Evolutionary conservation across 2,113 vertebrate genomes (phyloP).

Genomic region (Hepsetus odoe): DNA sequence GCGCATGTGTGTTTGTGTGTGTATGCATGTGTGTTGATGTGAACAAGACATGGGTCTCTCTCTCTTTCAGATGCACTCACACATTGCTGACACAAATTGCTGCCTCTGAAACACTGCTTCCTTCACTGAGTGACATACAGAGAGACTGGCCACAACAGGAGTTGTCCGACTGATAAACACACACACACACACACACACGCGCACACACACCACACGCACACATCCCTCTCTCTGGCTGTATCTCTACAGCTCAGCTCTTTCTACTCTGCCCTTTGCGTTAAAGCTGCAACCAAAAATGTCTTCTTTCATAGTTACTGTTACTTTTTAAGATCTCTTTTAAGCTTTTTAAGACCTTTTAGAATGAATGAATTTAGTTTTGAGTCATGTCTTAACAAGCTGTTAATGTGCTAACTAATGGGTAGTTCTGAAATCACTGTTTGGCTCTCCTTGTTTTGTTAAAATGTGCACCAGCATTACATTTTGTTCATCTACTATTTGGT

Average conservation of each 20-base stretch:
- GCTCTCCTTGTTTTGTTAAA: too few relatives aligned
- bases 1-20: slow-evolving; percentile 31
- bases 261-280: background rate
- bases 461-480: too few relatives aligned
- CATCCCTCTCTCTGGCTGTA: background rate
- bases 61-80: background rate
- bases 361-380: too few relatives aligned
- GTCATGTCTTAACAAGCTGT: too few relatives aligned
- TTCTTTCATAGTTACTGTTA: background rate
- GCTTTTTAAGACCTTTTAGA: too few relatives aligned
- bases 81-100: background rate
- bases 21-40: background rate
- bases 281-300: background rate
- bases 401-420: too few relatives aligned
- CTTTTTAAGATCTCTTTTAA: too few relatives aligned
- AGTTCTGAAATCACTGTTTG: too few relatives aligned
- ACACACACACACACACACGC: background rate
- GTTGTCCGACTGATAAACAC: background rate
- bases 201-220: background rate
- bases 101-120: background rate
- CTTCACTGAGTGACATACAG: background rate
- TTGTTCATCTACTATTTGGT: too few relatives aligned
- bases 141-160: background rate
- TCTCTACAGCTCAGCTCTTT: background rate
- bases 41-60: too few relatives aligned